Evolutionary conservation across 2,888 invertebrate genomes (phyloP).

Genomic region (Ligdia adustata): DNA sequence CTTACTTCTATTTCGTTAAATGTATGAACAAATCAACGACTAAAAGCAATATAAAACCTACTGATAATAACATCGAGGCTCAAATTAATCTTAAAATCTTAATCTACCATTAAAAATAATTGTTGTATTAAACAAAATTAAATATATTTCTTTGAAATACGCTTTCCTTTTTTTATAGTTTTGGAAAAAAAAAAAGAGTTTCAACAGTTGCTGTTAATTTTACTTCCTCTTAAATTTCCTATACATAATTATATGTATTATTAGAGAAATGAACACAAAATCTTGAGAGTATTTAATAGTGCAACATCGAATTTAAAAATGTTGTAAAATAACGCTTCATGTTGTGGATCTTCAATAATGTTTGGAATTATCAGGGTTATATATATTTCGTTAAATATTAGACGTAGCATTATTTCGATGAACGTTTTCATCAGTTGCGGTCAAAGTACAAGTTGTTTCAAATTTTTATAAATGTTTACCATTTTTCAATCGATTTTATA

Average conservation of each 20-base stretch:
- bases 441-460: slow-evolving; percentile 2
- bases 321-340: slow-evolving; percentile 73
- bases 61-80: slow-evolving; percentile 64
- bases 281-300: slow-evolving; percentile 64
- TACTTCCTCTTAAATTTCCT: too few species aligned
- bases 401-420: slow-evolving; percentile 44
- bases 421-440: slow-evolving; percentile 35
- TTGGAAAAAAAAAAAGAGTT: too few species aligned
- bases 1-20: slow-evolving; percentile 19
- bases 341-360: slow-evolving; percentile 70
- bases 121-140: background rate
- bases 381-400: slow-evolving; percentile 68
- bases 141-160: background rate
- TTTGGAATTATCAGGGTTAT: slow-evolving; percentile 83
- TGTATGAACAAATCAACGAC: slow-evolving; percentile 58
- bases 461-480: background rate
- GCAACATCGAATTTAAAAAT: slow-evolving; percentile 81
- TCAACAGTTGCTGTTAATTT: too few species aligned
- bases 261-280: slow-evolving; percentile 51
- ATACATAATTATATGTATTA: slow-evolving; percentile 48
- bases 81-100: slow-evolving; percentile 68
- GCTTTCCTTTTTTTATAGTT: too few species aligned
- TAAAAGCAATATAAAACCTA: slow-evolving; percentile 68
- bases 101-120: slow-evolving; percentile 58
- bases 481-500: too few species aligned